Evolutionary conservation across 2,888 invertebrate genomes (phyloP).

Genomic region (Erynnis tages): DNA sequence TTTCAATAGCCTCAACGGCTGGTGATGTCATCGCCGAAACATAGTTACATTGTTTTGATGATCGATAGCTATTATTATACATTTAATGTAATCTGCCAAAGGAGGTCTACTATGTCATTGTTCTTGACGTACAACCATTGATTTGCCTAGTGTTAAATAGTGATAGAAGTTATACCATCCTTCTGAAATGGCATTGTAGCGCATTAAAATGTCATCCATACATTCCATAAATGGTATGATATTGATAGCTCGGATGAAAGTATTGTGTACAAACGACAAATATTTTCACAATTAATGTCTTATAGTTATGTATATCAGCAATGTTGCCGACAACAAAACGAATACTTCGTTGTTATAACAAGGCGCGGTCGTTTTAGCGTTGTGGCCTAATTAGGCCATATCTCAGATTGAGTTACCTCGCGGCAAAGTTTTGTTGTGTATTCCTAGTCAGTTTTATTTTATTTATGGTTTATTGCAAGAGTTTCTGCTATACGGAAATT

Average conservation of each 20-base stretch:
- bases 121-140: no score
- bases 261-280: neutral
- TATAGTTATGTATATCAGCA: neutral
- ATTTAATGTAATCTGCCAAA: slow-evolving; percentile 12
- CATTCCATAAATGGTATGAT: no score
- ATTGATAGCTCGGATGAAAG: no score
- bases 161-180: no score
- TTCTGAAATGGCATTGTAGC: no score
- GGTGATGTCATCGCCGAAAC: slow-evolving; percentile 24
- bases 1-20: slow-evolving; percentile 4
- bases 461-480: neutral
- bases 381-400: slow-evolving; percentile 38
- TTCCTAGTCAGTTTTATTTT: neutral
- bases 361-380: slow-evolving; percentile 32
- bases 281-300: no score
- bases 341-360: slow-evolving; percentile 28
- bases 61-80: slow-evolving; percentile 22
- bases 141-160: no score
- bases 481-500: neutral
- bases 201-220: no score
- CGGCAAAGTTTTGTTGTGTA: slow-evolving; percentile 30
- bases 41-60: slow-evolving; percentile 25
- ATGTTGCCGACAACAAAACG: slow-evolving; percentile 8
- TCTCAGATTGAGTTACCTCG: slow-evolving; percentile 36
- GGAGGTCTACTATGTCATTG: neutral